Evolutionary conservation across 64 coral and sea anemone species (phyloP), one percentile per base, ranked within the genome.

Genomic region (Platygyra sinensis): DNA sequence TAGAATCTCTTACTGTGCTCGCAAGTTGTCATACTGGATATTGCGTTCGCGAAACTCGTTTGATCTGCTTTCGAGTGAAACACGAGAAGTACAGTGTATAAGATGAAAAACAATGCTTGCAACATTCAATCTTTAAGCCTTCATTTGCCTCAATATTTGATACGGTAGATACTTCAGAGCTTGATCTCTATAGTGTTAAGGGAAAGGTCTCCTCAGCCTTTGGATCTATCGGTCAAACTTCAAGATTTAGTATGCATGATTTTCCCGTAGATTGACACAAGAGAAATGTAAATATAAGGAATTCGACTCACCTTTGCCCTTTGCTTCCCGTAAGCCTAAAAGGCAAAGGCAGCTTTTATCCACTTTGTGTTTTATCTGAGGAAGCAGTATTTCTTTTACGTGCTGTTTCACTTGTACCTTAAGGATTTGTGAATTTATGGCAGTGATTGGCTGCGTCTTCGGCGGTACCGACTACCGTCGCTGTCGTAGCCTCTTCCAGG

Each of bases 281-380:
- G 24, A 85, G 32, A 51, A 51, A 51, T 62, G 46, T 69, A 67
- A 85, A 85, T 72, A 71, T 28, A 85, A 28, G 62, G 81, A 69
- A 85, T 85, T 49, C 12, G 7, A 50, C 62, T 85, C 38, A 85
- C 81, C 81, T 85, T 85, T 85, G 81, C 18, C 81, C 60, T 36
- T 19, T 7, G 25, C 32, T 80, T 30, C 59, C 55, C 27, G 59
- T 52, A 39, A 14, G 33, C 18, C 19, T 54, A 14, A 16, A 57
- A 57, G 54, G 54, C 42, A 5, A 8, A 4, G 42, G 42, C 42
- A 46, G 3, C 5, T 46, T 46, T 46, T 46, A 46, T 46, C 7
- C 42, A 46, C 42, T 46, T 46, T 46, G 42, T 46, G 42, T 46
- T 46, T 46, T 0, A 46, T 46, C 42, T 5, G 0, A 46, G 42